These are phyloP conservation scores for Dryas iulia DNA, from an alignment of 1,140 invertebrate species.

Conservation along the genomic window DNA sequence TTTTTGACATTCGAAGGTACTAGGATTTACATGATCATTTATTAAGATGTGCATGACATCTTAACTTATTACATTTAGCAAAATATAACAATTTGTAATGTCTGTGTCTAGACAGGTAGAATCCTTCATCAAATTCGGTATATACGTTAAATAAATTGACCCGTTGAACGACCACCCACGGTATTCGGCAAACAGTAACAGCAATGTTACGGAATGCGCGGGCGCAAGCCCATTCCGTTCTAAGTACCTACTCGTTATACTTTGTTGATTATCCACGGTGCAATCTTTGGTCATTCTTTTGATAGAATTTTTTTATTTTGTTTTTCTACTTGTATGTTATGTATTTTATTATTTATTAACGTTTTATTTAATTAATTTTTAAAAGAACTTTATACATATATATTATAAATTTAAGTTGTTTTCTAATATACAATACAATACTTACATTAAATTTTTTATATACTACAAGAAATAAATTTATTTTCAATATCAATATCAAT, in stretches of 20 bases:
- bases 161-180: conserved; percentile 5
- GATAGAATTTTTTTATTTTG: background rate
- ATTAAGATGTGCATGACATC: background rate
- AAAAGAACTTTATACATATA: too few species aligned
- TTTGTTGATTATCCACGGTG: background rate
- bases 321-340: background rate
- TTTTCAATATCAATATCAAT: too few species aligned
- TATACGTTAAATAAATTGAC: background rate
- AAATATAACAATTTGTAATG: background rate
- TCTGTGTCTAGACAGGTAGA: background rate
- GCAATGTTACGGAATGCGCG: conserved; percentile 5
- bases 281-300: background rate
- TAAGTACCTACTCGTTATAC: background rate
- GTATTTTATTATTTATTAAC: too few species aligned
- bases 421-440: too few species aligned
- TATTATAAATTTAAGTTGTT: too few species aligned
- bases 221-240: conserved; percentile 1
- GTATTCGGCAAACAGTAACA: conserved; percentile 6
- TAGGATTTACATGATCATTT: too few species aligned
- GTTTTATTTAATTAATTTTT: too few species aligned
- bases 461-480: too few species aligned
- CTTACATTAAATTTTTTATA: too few species aligned
- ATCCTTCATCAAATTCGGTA: background rate
- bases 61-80: background rate
- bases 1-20: too few species aligned